Percentiles rank a stretch among this genome's conserved stretches.
These are phyloP conservation scores for Plotosus lineatus DNA, from an alignment of 2,113 vertebrate genomes.

Conservation along the genomic window DNA sequence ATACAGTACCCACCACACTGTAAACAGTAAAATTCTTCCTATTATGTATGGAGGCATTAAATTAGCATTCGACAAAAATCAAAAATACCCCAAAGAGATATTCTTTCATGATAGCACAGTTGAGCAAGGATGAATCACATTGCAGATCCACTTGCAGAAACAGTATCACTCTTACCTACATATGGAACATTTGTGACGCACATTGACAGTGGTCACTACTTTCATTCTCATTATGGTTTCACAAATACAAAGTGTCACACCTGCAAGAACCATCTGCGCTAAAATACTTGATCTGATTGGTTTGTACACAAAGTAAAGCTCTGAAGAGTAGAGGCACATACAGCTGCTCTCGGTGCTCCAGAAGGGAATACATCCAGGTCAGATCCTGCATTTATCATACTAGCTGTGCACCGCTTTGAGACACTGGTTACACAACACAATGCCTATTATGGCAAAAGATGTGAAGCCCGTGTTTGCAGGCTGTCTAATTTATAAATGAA, in stretches of 20 bases:
- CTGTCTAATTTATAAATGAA: conserved; percentile 17
- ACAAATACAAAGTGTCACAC: conserved; percentile 1
- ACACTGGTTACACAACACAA: conserved; percentile 18
- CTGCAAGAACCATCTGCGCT: conserved; percentile 27
- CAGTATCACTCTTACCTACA: conserved; percentile 18
- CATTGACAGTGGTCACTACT: neutral
- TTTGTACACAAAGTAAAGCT: conserved; percentile 43
- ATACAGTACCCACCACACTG: too few relatives aligned
- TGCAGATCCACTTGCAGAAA: conserved; percentile 33
- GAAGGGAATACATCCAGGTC: conserved; percentile 30
- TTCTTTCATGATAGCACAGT: conserved; percentile 13
- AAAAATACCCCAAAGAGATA: too few relatives aligned
- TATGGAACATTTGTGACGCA: conserved; percentile 6
- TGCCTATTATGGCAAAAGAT: conserved; percentile 8
- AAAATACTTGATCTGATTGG: conserved; percentile 37
- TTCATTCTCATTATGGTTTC: neutral
- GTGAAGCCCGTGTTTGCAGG: conserved; percentile 17
- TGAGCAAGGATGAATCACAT: conserved; percentile 4
- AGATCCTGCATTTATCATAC: conserved; percentile 25
- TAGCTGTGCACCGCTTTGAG: neutral
- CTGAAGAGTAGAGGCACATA: conserved; percentile 25
- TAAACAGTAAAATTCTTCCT: neutral
- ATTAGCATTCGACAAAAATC: neutral
- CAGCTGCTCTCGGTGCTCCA: conserved; percentile 37
- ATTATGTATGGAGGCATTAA: conserved; percentile 16